These are phyloP conservation scores for Pentamera pediparva DNA, from an alignment of 53 echinoderm and acorn worm genomes.

Conservation along the genomic window DNA sequence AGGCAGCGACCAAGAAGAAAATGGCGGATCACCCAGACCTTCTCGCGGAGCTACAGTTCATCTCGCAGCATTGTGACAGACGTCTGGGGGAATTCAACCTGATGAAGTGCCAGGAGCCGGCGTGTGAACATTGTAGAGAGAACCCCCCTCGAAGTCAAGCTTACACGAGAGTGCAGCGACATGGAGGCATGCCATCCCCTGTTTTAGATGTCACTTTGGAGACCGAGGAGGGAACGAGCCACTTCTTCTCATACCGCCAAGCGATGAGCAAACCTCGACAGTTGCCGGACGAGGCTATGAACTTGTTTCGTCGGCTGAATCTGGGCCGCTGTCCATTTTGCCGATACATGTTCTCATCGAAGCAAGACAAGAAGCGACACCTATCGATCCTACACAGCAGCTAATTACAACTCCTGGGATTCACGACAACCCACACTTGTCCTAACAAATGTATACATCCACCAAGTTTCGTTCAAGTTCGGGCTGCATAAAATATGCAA, in stretches of 20 bases:
- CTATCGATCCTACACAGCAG: conserved; percentile 4
- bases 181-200: not conserved
- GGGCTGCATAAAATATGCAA: no score
- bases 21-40: not conserved
- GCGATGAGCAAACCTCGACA: not conserved
- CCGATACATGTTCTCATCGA: not conserved
- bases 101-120: not conserved
- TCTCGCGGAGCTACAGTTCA: not conserved
- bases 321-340: conserved; percentile 11
- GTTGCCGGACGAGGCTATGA: not conserved
- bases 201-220: not conserved
- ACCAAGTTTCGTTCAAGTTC: no score
- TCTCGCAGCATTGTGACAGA: not conserved
- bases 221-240: not conserved
- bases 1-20: no score
- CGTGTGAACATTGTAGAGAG: not conserved
- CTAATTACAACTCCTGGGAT: no score
- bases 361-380: conserved; percentile 4
- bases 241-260: not conserved
- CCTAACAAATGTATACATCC: no score
- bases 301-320: not conserved
- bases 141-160: no score
- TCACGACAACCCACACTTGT: no score
- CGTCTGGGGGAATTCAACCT: not conserved
- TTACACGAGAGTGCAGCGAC: no score